These are phyloP conservation scores for Trididemnum clinides DNA, from an alignment of 23 tunicate species.

Conservation along the genomic window DNA sequence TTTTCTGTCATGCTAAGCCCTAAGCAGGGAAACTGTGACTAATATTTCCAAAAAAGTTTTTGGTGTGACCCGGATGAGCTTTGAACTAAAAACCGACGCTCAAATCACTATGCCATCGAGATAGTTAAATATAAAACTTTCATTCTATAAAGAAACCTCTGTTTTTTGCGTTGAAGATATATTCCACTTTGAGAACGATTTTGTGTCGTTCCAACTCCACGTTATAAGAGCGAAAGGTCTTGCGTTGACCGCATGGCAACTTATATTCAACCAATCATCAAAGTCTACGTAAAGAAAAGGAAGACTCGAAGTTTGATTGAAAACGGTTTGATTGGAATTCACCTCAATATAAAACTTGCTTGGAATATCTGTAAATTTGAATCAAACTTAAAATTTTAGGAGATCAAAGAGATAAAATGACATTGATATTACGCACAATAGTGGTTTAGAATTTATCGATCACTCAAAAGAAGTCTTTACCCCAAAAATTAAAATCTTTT, in stretches of 20 bases:
- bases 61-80: too few species aligned
- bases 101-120: too few species aligned
- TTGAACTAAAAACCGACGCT: too few species aligned
- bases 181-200: neutral
- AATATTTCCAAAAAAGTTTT: too few species aligned
- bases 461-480: too few species aligned
- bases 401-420: neutral
- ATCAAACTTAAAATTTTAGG: neutral
- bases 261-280: neutral
- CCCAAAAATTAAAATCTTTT: too few species aligned
- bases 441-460: too few species aligned
- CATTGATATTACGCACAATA: too few species aligned
- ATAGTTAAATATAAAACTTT: too few species aligned
- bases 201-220: slow-evolving; percentile 22
- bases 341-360: neutral
- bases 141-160: too few species aligned
- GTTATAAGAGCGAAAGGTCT: neutral
- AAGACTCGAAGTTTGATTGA: neutral
- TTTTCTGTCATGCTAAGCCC: too few species aligned
- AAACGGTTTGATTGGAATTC: neutral
- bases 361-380: neutral
- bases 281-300: neutral
- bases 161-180: neutral
- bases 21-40: too few species aligned
- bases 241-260: neutral